Base-by-base conservation (phyloP, 2,888 invertebrate species). In the Drosophila atripex region DNA sequence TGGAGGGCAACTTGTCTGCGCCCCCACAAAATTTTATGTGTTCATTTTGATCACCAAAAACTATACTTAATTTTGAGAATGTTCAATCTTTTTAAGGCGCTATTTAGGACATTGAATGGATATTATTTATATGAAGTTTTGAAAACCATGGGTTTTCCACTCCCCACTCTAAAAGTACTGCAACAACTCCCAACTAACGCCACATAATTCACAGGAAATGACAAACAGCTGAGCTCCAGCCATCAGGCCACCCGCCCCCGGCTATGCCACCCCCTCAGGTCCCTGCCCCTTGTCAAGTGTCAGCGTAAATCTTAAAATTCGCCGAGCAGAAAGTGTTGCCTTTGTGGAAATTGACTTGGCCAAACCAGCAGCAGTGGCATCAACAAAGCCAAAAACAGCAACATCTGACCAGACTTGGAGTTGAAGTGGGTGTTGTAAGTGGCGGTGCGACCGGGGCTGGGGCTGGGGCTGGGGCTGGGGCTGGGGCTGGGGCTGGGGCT, bases 241-340 rank as follows among this genome's bases (percentile, higher is more conserved):
- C 49, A n/a, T 59, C 65, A 25, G 32, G 41, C 16, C 57, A 11
- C 30, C 47, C 25, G 14, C 5, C 16, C 11, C 7, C 16, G 7
- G n/a, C 12, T 16, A 12, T 16, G 18, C 21, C 16, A 35, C 6
- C 41, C n/a, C 43, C 30, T 9, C 14, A 6, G 8, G 16, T 30
- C 38, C 55, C 23, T 30, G 47, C 53, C 45, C 64, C 39, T 49
- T 76, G 78, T 70, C 83, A 80, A 75, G 69, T 87, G 84, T 86
- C 84, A 76, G 85, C 80, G 86, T 87, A 85, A 85, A 85, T 87
- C 87, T 83, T 87, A 72, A 78, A 85, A 80, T 77, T 79, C 85
- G 68, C 77, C 61, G 63, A 86, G 80, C 84, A 84, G 79, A 80
- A 86, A 86, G 75, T 77, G 80, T 83, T 79, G 82, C 77, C 74